Conservation (phyloP, 2,888 invertebrate genomes). For the Dicroscelio sp. region DNA sequence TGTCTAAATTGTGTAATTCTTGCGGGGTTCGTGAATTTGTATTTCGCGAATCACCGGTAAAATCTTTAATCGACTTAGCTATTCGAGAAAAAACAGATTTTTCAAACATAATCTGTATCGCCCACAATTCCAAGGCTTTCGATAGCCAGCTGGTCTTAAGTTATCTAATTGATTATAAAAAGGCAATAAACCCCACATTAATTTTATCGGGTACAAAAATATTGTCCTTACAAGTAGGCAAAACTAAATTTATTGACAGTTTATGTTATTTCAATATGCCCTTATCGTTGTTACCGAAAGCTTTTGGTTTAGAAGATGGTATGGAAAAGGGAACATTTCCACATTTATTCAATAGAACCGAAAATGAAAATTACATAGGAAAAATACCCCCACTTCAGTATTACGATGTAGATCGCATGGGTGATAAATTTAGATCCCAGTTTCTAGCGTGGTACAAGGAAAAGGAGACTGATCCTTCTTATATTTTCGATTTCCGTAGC, state of each 20-base stretch:
- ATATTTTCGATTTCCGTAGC: conserved; percentile 5
- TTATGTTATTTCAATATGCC: conserved; percentile 12
- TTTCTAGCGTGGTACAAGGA: background rate
- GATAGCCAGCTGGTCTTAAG: background rate
- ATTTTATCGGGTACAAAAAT: conserved; percentile 20
- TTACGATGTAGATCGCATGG: background rate
- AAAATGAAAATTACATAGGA: background rate
- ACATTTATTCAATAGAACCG: background rate
- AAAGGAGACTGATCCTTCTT: background rate
- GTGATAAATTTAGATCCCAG: background rate
- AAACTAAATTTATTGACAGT: conserved; percentile 21
- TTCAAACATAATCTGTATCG: conserved; percentile 7
- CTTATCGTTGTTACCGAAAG: background rate
- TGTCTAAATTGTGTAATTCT: background rate
- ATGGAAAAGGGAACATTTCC: conserved; percentile 5
- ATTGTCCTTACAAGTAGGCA: background rate
- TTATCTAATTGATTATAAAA: background rate
- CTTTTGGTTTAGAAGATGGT: background rate
- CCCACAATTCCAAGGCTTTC: background rate
- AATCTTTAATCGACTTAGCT: conserved; percentile 1
- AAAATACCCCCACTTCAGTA: background rate
- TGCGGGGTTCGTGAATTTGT: conserved; percentile 10
- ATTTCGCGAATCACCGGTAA: background rate
- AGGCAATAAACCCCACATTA: background rate
- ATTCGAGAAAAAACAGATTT: background rate